Evolutionary conservation across 2,113 vertebrate genomes (phyloP).

Genomic region (Orientallactaga bullata): DNA sequence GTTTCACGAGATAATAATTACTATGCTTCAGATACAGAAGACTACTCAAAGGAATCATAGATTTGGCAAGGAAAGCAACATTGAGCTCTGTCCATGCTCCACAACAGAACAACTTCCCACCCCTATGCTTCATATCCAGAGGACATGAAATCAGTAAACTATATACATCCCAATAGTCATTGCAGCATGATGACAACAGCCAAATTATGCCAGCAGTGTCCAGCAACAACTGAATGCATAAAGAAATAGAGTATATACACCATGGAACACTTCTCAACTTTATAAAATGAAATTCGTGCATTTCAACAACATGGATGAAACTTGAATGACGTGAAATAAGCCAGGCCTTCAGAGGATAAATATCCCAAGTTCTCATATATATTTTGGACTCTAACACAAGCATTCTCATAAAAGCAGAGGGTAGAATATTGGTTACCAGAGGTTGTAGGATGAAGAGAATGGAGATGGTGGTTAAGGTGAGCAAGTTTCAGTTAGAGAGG

Average conservation of each 20-base stretch:
- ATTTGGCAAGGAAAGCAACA: not conserved
- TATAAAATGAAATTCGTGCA: not conserved
- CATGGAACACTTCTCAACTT: not conserved
- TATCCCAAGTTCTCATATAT: not conserved
- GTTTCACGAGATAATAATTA: slow-evolving; percentile 44
- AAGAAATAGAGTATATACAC: not conserved
- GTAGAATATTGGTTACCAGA: not conserved
- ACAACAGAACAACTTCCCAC: not conserved
- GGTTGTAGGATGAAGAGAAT: not conserved
- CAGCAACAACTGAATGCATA: not conserved
- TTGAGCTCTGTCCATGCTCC: not conserved
- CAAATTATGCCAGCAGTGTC: not conserved
- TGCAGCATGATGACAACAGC: not conserved
- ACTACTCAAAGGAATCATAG: not conserved
- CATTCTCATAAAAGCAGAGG: not conserved
- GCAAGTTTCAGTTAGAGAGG: not conserved
- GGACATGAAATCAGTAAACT: not conserved
- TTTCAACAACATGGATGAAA: not conserved
- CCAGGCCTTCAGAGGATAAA: not conserved
- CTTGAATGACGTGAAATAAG: not conserved
- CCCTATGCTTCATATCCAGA: not conserved
- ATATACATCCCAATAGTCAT: not conserved
- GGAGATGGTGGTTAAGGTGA: not conserved
- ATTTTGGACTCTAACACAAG: not conserved
- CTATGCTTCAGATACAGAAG: not conserved